phyloP scores from a whole-genome alignment of 2,888 invertebrate genomes.

The Halictus quadricinctus region DNA sequence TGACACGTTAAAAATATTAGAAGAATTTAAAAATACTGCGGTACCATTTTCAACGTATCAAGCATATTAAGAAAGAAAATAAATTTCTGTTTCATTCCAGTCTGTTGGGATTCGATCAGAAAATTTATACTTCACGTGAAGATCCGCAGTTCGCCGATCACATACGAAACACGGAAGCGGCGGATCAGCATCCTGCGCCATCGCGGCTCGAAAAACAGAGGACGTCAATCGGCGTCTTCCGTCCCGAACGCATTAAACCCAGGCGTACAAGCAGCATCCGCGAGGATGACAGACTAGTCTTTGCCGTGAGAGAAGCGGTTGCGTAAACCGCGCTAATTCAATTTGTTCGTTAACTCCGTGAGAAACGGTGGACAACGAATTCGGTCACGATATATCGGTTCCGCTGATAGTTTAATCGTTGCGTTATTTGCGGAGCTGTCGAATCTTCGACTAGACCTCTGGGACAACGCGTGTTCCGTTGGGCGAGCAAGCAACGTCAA shows the following conservation, averaged over 20 bases:
- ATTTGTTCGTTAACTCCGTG: conserved; percentile 10
- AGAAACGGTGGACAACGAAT: conserved; percentile 29
- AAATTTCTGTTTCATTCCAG: no score
- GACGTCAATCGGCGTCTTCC: neutral
- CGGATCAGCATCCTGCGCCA: neutral
- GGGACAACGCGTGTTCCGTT: no score
- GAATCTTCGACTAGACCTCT: neutral
- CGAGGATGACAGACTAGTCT: neutral
- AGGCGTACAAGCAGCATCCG: neutral
- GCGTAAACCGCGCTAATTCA: conserved; percentile 29
- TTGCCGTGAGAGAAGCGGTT: conserved; percentile 10
- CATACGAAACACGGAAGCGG: neutral
- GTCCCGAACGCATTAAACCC: neutral
- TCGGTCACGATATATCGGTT: conserved; percentile 29
- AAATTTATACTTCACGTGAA: no score
- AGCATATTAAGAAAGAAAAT: no score
- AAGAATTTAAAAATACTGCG: no score
- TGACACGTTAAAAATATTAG: no score
- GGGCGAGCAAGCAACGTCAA: no score
- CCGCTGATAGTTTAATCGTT: conserved; percentile 10
- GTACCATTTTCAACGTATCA: no score
- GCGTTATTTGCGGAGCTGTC: neutral
- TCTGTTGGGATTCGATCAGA: no score
- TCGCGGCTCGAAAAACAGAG: neutral
- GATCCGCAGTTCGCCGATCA: no score